Base-by-base conservation (phyloP, 2,888 invertebrate species). In the Pterostichus niger region DNA sequence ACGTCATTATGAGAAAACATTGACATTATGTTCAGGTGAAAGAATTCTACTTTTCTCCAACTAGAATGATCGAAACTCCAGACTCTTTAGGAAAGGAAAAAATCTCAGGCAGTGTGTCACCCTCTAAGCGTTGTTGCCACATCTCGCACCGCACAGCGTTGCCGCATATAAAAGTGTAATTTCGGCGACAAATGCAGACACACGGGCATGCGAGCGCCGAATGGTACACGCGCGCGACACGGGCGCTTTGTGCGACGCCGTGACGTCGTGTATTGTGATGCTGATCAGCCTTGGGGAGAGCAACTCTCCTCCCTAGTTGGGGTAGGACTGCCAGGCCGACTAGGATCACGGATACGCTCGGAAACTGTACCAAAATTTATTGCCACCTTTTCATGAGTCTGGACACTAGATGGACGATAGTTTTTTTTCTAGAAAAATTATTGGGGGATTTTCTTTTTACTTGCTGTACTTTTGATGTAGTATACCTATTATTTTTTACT, bases 191-290 rank as follows among this genome's bases (percentile, higher is more conserved):
- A 81, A 54, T 81, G 81, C 81, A 81, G 81, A 33, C 35, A 52
- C 78, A 40, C 35, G 56, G 54, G 56, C 35, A 31, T 6, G 31
- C 54, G 33, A 44, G 46, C 59, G 17, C 64, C n/a, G n/a, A 31
- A 13, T 11, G 3, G 68, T 33, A 9, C 35, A 13, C 15, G 24
- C 49, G 33, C 52, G 64, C 52, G 35, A 15, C 33, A 52, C 44
- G 24, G 46, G 24, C 31, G 82, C 52, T 49, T 80, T 80, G 80
- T 80, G 68, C 44, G n/a, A 46, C 13, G 13, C 80, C 59, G 79
- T 80, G 80, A 80, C 75, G 73, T 71, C 71, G 73, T 44, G 56
- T 75, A 82, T 82, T 82, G 82, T 82, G 82, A 82, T 82, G 82
- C 82, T 82, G 82, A 82, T 82, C 82, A 75, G 82, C 76, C 64